Evolutionary conservation across 1,140 invertebrate genomes (phyloP).

Genomic region (Scaptomyza graminum): DNA sequence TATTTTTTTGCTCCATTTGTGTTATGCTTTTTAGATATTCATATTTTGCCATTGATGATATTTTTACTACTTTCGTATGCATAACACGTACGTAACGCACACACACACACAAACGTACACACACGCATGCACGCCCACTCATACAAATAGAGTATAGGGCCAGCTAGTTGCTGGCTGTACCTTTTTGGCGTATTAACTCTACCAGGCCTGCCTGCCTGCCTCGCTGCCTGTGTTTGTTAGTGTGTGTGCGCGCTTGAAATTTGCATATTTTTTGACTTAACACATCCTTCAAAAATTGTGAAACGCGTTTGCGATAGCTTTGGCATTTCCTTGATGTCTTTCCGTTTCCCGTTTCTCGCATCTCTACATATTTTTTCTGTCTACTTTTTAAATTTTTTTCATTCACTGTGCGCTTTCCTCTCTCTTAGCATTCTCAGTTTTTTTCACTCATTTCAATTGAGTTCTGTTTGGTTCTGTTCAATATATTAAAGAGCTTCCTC

Average conservation of each 20-base stretch:
- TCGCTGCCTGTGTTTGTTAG: constrained; percentile 21
- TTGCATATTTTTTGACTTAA: constrained; percentile 82
- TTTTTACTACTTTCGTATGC: constrained; percentile 81
- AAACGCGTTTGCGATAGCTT: constrained; percentile 81
- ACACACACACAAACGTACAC: constrained; percentile 20
- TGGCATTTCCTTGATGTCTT: constrained; percentile 80
- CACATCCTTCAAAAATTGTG: constrained; percentile 81
- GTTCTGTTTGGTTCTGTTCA: constrained; percentile 23
- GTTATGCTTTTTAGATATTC: constrained; percentile 82
- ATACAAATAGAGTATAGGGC: constrained; percentile 20
- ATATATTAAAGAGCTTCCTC: constrained; percentile 45
- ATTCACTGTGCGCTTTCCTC: constrained; percentile 6
- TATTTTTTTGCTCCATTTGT: constrained; percentile 66
- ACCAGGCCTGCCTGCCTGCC: constrained; percentile 34
- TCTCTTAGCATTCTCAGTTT: neutral
- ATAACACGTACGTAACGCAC: constrained; percentile 70
- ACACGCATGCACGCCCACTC: constrained; percentile 6
- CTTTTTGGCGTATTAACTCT: constrained; percentile 66
- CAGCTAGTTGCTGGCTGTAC: constrained; percentile 32
- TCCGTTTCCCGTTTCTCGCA: constrained; percentile 49
- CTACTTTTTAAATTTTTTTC: constrained; percentile 6
- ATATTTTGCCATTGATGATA: constrained; percentile 81
- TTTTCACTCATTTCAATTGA: neutral
- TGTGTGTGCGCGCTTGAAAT: constrained; percentile 48
- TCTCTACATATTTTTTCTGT: constrained; percentile 36